These are phyloP conservation scores for Pristionchus fissidentatus DNA, from an alignment of 2,888 invertebrate genomes.

Conservation along the genomic window DNA sequence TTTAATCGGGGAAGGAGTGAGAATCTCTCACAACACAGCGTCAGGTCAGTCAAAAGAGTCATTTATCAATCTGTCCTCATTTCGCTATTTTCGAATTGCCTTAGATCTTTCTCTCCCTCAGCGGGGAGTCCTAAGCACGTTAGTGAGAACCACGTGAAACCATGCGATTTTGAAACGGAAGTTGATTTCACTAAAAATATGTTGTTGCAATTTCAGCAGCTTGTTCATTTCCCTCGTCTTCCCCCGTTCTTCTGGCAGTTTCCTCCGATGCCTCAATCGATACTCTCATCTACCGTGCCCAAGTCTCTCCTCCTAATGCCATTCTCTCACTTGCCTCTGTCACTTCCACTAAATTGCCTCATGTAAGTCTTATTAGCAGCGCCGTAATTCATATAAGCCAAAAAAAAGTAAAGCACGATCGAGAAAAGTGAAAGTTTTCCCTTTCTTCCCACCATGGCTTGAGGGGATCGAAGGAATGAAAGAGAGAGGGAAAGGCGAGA, in stretches of 20 bases:
- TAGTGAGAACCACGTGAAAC: too few relatives aligned
- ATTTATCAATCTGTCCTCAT: not conserved
- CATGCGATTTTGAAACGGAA: not conserved
- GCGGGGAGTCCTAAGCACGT: too few relatives aligned
- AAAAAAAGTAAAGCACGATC: not conserved
- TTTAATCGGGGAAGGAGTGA: not conserved
- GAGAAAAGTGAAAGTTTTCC: conserved; percentile 1
- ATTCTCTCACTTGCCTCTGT: conserved; percentile 23
- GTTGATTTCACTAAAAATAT: not conserved
- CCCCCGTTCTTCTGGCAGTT: not conserved
- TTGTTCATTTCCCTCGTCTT: conserved; percentile 17
- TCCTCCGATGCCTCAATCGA: conserved; percentile 10
- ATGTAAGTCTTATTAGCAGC: conserved; percentile 37
- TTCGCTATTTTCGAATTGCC: not conserved
- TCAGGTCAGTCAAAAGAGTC: not conserved
- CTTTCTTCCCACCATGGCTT: not conserved
- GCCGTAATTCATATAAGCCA: not conserved
- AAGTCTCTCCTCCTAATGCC: conserved; percentile 23
- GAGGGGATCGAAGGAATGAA: conserved; percentile 3
- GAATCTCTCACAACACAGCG: not conserved
- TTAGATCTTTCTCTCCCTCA: not conserved
- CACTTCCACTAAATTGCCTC: conserved; percentile 40
- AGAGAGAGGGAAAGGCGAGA: not conserved
- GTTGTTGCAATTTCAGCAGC: conserved; percentile 7
- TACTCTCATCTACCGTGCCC: conserved; percentile 19